Base-by-base conservation (phyloP, 2,797 vertebrate genomes). In the Neosilurus hyrtlii region DNA sequence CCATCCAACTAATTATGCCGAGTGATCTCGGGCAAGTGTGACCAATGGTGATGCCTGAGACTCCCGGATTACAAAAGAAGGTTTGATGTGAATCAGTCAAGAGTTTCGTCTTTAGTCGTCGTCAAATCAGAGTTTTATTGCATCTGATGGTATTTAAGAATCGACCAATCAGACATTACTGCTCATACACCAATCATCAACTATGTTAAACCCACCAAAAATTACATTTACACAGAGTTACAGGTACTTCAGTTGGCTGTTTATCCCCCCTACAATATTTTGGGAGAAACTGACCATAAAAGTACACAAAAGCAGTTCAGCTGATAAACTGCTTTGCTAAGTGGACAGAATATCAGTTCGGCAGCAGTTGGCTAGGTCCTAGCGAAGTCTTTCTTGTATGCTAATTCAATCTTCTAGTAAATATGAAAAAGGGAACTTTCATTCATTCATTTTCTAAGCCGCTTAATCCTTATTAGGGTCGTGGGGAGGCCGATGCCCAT, bases 81-180 rank as follows among this genome's bases (percentile, higher is more conserved):
- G 26, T 67, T 83, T 35, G 54, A 77, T 71, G 74, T 62, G 30
- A 68, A 62, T 51, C 65, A 79, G 37, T 51, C 18, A 63, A 52
- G 37, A 57, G 8, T 30, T 54, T 20, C 73, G 22, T 56, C 61
- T 14, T 67, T 15, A 52, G 54, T 52, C 43, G 43, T 43, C 43
- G 4, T 43, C 16, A 79, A 15, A 43, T 20, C 43, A 5, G 30
- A 61, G 20, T 14, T 61, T 59, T 61, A 4, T 61, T n/a, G 30
- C 15, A n/a, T 61, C 56, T 9, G 12, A 10, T 15, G 20, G 56
- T 18, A 6, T n/a, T 43, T 22, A 30, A 24, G 51, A 73, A 24
- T 18, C 20, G 14, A 56, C 3, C 37, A 76, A 37, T 2, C 73
- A 8, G 43, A 61, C 3, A 3, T 56, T 37, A 26, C 18, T 74